Base-by-base conservation (phyloP, 2,113 vertebrate species). In the Dunckerocampus dactyliophorus region DNA sequence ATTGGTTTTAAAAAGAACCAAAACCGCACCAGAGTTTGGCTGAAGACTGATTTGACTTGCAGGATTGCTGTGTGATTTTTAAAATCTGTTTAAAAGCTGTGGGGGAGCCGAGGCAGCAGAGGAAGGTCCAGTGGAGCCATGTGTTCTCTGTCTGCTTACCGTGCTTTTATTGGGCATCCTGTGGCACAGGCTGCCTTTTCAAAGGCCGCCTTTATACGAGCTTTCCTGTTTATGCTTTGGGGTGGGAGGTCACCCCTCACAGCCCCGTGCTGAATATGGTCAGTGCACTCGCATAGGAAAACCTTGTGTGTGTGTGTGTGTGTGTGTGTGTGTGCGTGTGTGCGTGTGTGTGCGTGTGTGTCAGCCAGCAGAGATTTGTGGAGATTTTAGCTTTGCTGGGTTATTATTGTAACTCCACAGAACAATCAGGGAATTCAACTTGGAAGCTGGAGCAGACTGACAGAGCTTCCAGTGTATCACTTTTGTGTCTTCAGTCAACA, bases 101-200 rank as follows among this genome's bases (percentile, higher is more conserved):
- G 68, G 82, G 83, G 62, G 67, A 63, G 65, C 74, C 72, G 71
- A 79, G 62, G 34, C 57, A 39, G 68, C 65, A 67, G 74, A 75
- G 70, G 75, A 82, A 77, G 79, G 72, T 83, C 69, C 81, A 74
- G 73, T 37, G 63, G 65, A 85, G 77, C 77, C 87, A 83, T 83
- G 84, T 82, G 84, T 83, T 85, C 76, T 57, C 67, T 81, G 70
- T 86, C 77, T 85, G 83, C 87, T 87, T 89, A 87, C 84, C 80
- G 83, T 78, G 83, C 80, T 87, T 87, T 88, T 88, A 84, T 86
- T 84, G 85, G 88, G 83, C 85, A 85, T 88, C 87, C 86, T 85
- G 82, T 85, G 80, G 75, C 84, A 85, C 72, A 82, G 84, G 71
- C 76, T 82, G 78, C 71, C 82, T 79, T 88, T 88, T 89, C 79